Base-by-base conservation (phyloP, 2,797 vertebrate species). In the Ptychobarbus kaznakovi region DNA sequence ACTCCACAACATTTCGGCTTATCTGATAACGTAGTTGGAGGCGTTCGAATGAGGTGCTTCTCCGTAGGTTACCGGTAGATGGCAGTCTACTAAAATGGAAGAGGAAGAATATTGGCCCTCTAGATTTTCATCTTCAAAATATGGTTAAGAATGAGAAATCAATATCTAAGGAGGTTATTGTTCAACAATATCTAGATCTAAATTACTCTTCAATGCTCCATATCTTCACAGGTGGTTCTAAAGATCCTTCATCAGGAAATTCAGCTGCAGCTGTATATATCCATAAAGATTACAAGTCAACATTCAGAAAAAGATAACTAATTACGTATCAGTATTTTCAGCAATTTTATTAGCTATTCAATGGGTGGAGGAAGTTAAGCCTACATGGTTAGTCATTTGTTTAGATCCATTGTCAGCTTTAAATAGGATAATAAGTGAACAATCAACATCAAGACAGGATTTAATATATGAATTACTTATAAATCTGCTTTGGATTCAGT, bases 21-120 rank as follows among this genome's bases (percentile, higher is more conserved):
- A 15, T 3, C 32, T 32, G 32, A 32, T 32, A 32, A 32, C 32
- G 32, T 32, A 32, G 32, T 44, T 44, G 40, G 11, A 44, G 2
- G 11, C 25, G 40, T 16, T 72, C 13, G 22, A 72, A 38, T 38
- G 35, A 38, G 35, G 35, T 15, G 6, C 22, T 22, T 32, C 10
- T 25, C 28, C n/a, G 16, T 13, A 58, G 25, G 4, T 46, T n/a
- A 3, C 81, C 86, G 78, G 7, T 38, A 86, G 81, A 28, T 61
- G 86, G 86, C 86, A 25, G 72, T 16, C 38, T 35, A 9, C 20
- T 42, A 7, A 56, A 40, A 61, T n/a, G n/a, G n/a, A 51, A 58
- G 88, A 89, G 56, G 81, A 84, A 82, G 79, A 80, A 65, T 2
- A 15, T 3, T 8, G 66, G 20, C 15, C 18, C 16, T 42, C 40